Evolutionary conservation across 2,113 vertebrate species (phyloP).

Genomic region (Semicossyphus pulcher): DNA sequence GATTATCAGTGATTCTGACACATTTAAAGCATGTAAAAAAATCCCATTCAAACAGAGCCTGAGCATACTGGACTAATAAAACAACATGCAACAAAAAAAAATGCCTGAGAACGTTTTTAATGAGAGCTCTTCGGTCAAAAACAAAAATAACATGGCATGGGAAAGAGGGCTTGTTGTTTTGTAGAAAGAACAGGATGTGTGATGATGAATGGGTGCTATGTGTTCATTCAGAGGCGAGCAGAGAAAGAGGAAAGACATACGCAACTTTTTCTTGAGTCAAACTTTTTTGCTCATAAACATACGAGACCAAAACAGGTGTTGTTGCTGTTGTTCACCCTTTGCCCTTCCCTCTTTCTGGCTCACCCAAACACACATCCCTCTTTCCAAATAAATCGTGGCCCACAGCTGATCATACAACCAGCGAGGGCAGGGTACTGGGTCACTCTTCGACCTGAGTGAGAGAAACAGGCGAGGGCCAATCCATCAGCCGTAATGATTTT

Average conservation of each 20-base stretch:
- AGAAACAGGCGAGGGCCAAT: conserved; percentile 38
- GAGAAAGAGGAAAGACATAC: background rate
- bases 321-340: background rate
- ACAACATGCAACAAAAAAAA: background rate
- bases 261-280: too few relatives aligned
- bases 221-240: conserved; percentile 19
- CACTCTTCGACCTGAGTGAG: conserved; percentile 41
- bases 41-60: background rate
- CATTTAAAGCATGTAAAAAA: background rate
- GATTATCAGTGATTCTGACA: background rate
- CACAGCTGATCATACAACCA: conserved; percentile 23
- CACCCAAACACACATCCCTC: background rate
- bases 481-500: conserved; percentile 76
- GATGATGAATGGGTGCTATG: conserved; percentile 10
- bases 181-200: conserved; percentile 18
- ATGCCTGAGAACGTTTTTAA: background rate
- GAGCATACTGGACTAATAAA: background rate
- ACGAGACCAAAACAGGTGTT: background rate
- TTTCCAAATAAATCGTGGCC: conserved; percentile 54
- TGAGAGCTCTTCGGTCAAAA: background rate
- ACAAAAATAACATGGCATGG: background rate
- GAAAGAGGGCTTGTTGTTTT: conserved; percentile 8
- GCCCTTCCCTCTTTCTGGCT: background rate
- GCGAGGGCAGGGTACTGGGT: conserved; percentile 48
- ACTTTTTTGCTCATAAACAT: too few relatives aligned